Conservation (phyloP, 2,113 vertebrate genomes). For the Thomomys bottae region DNA sequence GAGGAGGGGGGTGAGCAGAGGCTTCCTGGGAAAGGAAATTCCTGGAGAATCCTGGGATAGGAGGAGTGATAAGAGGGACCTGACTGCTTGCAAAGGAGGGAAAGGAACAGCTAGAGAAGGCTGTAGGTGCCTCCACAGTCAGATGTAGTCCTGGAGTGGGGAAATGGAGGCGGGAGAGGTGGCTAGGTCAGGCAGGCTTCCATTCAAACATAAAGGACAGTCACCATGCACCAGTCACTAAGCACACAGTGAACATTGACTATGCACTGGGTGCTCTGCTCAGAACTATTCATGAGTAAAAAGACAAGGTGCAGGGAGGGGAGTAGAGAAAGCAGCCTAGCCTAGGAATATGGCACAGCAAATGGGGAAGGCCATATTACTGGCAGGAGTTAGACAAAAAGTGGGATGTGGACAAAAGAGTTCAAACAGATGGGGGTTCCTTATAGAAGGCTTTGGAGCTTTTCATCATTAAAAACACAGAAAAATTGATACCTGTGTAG, state of each 20-base stretch:
- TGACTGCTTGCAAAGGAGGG: background rate
- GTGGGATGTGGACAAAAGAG: background rate
- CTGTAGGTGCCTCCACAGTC: background rate
- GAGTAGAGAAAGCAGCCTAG: background rate
- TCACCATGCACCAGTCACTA: no score
- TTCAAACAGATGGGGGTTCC: no score
- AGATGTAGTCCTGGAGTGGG: background rate
- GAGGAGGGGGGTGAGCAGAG: background rate
- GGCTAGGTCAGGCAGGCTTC: background rate
- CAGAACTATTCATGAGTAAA: background rate
- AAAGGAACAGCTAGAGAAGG: background rate
- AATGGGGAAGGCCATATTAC: background rate
- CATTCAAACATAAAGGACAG: background rate
- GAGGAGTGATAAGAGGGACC: background rate
- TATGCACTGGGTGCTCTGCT: background rate
- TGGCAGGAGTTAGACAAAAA: background rate
- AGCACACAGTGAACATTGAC: background rate
- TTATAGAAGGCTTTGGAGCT: background rate
- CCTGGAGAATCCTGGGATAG: background rate
- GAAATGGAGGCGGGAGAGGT: background rate
- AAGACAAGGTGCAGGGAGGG: background rate
- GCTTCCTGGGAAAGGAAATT: background rate
- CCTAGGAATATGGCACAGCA: background rate
- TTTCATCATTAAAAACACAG: background rate
- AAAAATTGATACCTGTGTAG: background rate